phyloP scores from a whole-genome alignment of 1,140 invertebrate species.

The Copidosoma floridanum region DNA sequence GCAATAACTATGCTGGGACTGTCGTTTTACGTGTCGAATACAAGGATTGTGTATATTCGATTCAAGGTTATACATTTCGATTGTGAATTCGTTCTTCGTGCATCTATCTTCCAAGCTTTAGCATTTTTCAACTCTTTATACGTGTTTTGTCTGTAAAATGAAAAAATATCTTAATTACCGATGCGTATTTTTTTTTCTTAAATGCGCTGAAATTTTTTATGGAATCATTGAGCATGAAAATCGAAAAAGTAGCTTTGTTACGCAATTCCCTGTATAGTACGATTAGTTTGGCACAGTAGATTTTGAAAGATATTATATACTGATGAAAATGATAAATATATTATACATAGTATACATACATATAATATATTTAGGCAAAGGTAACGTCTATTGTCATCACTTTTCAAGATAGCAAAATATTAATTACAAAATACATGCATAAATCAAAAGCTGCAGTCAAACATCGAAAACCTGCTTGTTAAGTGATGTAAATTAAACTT shows the following conservation, averaged over 20 bases:
- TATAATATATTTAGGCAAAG: slow-evolving; percentile 26
- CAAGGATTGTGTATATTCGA: no score
- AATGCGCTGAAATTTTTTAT: slow-evolving; percentile 13
- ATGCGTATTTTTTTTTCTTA: not conserved
- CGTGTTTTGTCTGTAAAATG: slow-evolving; percentile 13
- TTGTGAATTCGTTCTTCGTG: slow-evolving; percentile 22
- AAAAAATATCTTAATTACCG: slow-evolving; percentile 1
- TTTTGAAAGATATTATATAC: slow-evolving; percentile 29
- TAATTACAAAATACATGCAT: not conserved
- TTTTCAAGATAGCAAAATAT: slow-evolving; percentile 12
- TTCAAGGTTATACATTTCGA: no score
- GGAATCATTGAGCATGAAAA: slow-evolving; percentile 20
- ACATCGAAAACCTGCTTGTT: not conserved
- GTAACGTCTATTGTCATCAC: slow-evolving; percentile 10
- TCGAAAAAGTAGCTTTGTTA: slow-evolving; percentile 34
- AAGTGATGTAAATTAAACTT: slow-evolving; percentile 32
- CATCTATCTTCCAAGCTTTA: slow-evolving; percentile 23
- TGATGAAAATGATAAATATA: slow-evolving; percentile 38
- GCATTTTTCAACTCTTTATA: slow-evolving; percentile 16
- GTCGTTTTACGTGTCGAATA: no score
- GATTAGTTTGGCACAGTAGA: slow-evolving; percentile 31
- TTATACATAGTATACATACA: slow-evolving; percentile 33
- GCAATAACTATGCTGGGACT: no score
- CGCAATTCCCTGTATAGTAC: slow-evolving; percentile 42
- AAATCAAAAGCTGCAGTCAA: not conserved